These are phyloP conservation scores for Apomyelois bistriatella DNA, from an alignment of 2,888 invertebrate species.

Conservation along the genomic window DNA sequence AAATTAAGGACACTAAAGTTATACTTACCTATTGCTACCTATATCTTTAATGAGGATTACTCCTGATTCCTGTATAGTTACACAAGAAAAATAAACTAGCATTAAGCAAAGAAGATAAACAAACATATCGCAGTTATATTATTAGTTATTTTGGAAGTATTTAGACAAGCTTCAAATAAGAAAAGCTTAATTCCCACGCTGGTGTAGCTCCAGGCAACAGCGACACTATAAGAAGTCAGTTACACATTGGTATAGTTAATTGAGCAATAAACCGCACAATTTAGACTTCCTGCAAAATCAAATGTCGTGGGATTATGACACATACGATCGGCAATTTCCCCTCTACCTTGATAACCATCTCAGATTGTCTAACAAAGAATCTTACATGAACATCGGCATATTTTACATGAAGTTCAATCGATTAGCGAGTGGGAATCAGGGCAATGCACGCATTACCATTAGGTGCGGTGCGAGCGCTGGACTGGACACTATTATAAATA, in stretches of 20 bases:
- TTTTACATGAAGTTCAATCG: slow-evolving; percentile 9
- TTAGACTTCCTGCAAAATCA: not conserved
- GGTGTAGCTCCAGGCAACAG: too few relatives aligned
- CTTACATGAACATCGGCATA: not conserved
- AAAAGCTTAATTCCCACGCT: too few relatives aligned
- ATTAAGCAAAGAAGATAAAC: too few relatives aligned
- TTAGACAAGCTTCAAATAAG: too few relatives aligned
- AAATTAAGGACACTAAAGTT: too few relatives aligned
- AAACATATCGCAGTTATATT: too few relatives aligned
- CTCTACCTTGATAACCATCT: not conserved
- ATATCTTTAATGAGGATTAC: too few relatives aligned
- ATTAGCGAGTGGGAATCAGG: slow-evolving; percentile 3
- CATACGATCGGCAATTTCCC: not conserved
- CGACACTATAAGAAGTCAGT: not conserved
- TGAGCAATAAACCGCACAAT: not conserved
- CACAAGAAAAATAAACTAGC: too few relatives aligned
- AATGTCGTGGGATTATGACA: slow-evolving; percentile 10
- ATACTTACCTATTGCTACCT: too few relatives aligned
- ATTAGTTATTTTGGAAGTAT: too few relatives aligned
- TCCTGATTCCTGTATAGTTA: too few relatives aligned
- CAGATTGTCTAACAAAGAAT: slow-evolving; percentile 2
- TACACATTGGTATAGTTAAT: not conserved
- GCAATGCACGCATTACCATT: slow-evolving; percentile 8
- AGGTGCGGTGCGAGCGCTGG: not conserved
- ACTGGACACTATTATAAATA: not conserved